These are phyloP conservation scores for Watsonalla cultraria DNA, from an alignment of 2,888 invertebrate species.

Conservation along the genomic window DNA sequence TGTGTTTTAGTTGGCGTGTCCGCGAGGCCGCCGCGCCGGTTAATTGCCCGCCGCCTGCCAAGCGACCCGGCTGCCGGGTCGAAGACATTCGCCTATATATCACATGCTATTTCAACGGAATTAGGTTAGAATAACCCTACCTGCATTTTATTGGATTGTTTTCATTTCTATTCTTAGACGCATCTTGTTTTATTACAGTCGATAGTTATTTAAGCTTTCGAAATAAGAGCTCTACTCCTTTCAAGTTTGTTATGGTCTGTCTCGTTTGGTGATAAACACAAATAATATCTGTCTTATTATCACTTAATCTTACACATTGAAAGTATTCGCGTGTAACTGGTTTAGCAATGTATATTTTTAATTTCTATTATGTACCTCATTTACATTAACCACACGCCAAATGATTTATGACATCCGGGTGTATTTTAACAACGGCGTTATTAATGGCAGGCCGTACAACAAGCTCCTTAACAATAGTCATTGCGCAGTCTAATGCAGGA, in stretches of 20 bases:
- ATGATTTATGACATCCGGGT: no score
- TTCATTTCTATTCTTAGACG: neutral
- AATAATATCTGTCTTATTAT: no score
- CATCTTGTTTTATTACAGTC: neutral
- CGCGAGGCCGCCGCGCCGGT: conserved; percentile 23
- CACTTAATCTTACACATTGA: no score
- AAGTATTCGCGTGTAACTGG: no score
- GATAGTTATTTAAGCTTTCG: no score
- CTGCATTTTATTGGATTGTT: neutral
- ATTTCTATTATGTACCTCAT: no score
- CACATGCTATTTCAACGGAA: neutral
- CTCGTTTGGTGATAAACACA: no score
- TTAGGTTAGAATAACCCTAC: neutral
- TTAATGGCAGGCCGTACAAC: neutral
- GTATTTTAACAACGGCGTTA: no score
- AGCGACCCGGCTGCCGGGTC: conserved; percentile 19
- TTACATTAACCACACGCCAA: no score
- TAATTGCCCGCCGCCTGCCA: conserved; percentile 21
- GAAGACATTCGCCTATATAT: conserved; percentile 12
- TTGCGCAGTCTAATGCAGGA: conserved; percentile 4
- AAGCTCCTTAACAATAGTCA: neutral
- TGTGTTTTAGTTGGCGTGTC: conserved; percentile 42
- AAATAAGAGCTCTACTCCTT: no score
- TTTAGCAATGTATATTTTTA: no score
- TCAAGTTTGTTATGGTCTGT: no score